Percentiles rank a stretch among this genome's conserved stretches.
These are phyloP conservation scores for Plectropomus leopardus DNA, from an alignment of 2,113 vertebrate species.

Conservation along the genomic window DNA sequence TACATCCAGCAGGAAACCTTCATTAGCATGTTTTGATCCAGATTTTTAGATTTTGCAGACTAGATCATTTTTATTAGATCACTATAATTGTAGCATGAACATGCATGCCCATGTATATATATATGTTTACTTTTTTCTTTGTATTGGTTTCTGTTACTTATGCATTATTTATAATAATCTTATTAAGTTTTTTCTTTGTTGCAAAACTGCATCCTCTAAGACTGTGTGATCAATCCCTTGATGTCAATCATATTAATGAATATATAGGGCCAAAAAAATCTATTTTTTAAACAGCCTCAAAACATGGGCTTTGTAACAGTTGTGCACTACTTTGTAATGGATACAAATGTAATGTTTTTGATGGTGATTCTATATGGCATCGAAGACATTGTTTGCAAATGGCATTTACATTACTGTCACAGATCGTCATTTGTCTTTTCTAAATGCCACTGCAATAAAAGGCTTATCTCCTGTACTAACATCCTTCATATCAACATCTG, in stretches of 20 bases:
- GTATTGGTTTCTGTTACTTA: background rate
- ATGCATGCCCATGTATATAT: background rate
- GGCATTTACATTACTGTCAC: slow-evolving; percentile 55
- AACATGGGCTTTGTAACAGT: background rate
- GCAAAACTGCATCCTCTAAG: background rate
- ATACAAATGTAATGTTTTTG: slow-evolving; percentile 29
- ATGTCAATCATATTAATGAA: background rate
- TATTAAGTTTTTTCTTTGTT: background rate
- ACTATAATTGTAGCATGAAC: background rate
- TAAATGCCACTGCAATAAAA: slow-evolving; percentile 71
- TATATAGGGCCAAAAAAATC: too few relatives aligned
- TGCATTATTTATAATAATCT: background rate
- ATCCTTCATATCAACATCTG: slow-evolving; percentile 49
- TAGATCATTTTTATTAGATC: too few relatives aligned
- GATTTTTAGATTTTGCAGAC: too few relatives aligned
- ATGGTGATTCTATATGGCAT: slow-evolving; percentile 33
- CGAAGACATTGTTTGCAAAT: slow-evolving; percentile 44
- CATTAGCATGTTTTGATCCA: background rate
- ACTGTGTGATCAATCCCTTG: background rate
- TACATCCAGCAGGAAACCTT: background rate
- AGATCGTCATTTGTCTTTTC: slow-evolving; percentile 59
- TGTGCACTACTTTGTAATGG: slow-evolving; percentile 14
- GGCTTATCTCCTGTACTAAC: slow-evolving; percentile 53
- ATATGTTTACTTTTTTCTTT: background rate
- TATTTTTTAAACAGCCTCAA: background rate